Percentiles rank a stretch among this genome's conserved stretches.
Evolutionary conservation across 2,113 vertebrate genomes (phyloP).

Genomic region (Pedetes capensis): DNA sequence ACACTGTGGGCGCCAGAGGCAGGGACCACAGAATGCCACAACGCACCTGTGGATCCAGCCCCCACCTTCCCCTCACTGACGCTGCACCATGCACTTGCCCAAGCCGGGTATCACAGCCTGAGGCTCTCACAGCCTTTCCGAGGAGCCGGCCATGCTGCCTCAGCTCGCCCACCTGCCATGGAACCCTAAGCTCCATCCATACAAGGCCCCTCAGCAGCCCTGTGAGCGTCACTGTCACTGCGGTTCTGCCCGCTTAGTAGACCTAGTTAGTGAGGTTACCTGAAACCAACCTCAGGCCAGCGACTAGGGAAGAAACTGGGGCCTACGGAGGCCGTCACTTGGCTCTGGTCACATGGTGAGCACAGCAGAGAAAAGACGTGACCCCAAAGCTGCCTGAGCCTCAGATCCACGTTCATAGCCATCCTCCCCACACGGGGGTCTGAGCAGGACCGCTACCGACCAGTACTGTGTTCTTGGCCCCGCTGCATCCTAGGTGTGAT

Average conservation of each 20-base stretch:
- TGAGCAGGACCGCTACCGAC: rapidly evolving
- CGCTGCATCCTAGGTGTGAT: rapidly evolving
- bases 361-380: not conserved
- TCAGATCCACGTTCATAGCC: not conserved
- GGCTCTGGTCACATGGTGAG: not conserved
- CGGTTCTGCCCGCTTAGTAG: not conserved
- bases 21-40: not conserved
- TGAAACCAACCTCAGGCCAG: not conserved
- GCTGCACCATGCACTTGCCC: too few species aligned
- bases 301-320: not conserved
- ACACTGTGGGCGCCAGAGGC: not conserved
- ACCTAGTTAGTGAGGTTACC: not conserved
- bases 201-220: not conserved
- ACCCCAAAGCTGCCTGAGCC: not conserved
- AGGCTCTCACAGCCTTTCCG: not conserved
- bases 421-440: not conserved
- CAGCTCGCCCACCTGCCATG: not conserved
- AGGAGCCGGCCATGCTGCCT: not conserved
- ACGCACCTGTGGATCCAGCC: too few species aligned
- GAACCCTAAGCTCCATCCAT: rapidly evolving
- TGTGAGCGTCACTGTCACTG: not conserved
- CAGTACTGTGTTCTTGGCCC: rapidly evolving
- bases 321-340: not conserved
- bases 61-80: not conserved
- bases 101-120: too few species aligned